phyloP scores from a whole-genome alignment of 2,888 invertebrate species.

The Kuschelorhynchus macadamiae region DNA sequence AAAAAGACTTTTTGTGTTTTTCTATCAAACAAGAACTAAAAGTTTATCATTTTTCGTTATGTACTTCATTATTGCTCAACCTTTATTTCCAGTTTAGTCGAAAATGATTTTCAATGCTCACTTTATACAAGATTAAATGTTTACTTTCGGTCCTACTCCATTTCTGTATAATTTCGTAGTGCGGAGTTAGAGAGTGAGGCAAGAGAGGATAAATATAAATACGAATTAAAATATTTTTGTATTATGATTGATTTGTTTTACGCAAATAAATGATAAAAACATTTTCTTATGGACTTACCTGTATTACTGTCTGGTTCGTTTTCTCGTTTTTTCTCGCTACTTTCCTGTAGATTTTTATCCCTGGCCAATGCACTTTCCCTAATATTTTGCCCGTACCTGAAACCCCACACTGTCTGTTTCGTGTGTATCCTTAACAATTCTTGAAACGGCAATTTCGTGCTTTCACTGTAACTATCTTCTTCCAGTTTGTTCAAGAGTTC shows the following conservation, averaged over 20 bases:
- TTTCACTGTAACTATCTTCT: constrained; percentile 55
- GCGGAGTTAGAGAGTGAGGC: too few species aligned
- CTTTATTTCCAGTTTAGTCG: too few species aligned
- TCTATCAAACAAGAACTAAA: too few species aligned
- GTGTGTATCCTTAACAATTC: constrained; percentile 61
- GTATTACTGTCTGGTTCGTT: constrained; percentile 35
- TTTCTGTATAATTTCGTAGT: too few species aligned
- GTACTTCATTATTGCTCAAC: too few species aligned
- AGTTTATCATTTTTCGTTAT: too few species aligned
- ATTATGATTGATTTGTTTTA: background rate
- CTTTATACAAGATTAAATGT: too few species aligned
- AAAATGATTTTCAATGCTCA: too few species aligned
- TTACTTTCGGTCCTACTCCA: too few species aligned
- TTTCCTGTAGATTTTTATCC: constrained; percentile 56
- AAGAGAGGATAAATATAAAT: background rate
- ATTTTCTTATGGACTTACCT: constrained; percentile 12
- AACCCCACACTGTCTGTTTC: constrained; percentile 62
- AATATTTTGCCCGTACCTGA: constrained; percentile 62
- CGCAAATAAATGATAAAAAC: background rate
- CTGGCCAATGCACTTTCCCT: constrained; percentile 56
- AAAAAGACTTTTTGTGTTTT: too few species aligned
- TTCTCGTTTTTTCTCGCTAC: constrained; percentile 40
- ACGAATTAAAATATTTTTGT: background rate
- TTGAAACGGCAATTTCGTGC: constrained; percentile 58
- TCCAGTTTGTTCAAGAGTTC: constrained; percentile 43